Conservation (phyloP, 2,113 vertebrate species). For the Spilogale gracilis region DNA sequence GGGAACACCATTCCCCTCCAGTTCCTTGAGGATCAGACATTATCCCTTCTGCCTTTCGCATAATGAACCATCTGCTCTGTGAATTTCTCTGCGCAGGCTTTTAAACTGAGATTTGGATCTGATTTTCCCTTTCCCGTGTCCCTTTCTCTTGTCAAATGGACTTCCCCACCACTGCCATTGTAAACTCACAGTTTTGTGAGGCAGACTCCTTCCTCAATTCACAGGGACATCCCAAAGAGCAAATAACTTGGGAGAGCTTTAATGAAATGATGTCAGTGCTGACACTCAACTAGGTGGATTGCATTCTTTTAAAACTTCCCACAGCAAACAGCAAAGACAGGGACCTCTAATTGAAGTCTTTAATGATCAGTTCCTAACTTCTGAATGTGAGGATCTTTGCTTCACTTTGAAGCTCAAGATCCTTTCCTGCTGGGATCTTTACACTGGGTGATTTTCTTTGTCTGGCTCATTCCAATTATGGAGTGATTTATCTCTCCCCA, state of each 20-base stretch:
- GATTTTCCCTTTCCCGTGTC: neutral
- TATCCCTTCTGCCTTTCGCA: neutral
- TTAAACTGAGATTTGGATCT: neutral
- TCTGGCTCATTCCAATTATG: neutral
- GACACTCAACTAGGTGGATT: neutral
- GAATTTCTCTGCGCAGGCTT: slow-evolving; percentile 2
- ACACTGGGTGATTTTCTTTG: slow-evolving; percentile 44
- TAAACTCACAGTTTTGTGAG: accelerated
- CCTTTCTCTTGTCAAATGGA: neutral
- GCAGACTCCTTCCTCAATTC: slow-evolving; percentile 62
- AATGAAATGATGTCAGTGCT: neutral
- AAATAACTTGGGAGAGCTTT: neutral
- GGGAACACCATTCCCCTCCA: neutral
- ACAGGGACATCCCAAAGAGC: slow-evolving; percentile 15
- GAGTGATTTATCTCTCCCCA: slow-evolving; percentile 51
- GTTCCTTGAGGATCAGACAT: neutral
- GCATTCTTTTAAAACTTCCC: neutral
- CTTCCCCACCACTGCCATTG: neutral
- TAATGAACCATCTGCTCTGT: neutral
- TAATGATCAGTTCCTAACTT: slow-evolving; percentile 19
- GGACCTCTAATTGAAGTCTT: slow-evolving; percentile 21
- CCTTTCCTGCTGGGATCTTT: slow-evolving; percentile 22
- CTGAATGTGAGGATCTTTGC: slow-evolving; percentile 7
- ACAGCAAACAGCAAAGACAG: neutral
- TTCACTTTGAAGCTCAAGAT: slow-evolving; percentile 60